Evolutionary conservation across 2,113 vertebrate genomes (phyloP).

Genomic region (Python bivittatus): DNA sequence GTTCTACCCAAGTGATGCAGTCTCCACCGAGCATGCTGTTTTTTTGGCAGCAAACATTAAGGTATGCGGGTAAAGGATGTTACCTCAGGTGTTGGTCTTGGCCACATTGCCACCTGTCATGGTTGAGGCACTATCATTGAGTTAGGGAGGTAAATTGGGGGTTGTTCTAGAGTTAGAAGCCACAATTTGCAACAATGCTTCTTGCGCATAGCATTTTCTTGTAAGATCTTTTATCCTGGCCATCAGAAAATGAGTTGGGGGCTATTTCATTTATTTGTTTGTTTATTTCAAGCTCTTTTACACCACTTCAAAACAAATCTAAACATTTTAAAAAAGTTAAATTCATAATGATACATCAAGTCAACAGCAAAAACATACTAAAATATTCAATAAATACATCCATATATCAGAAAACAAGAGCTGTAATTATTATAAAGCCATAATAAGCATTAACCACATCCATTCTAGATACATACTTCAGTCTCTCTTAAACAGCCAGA

Average conservation of each 20-base stretch:
- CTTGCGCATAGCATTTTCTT: neutral
- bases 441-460: neutral
- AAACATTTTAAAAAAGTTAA: neutral
- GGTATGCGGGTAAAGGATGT: constrained; percentile 57
- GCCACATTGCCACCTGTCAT: too few species aligned
- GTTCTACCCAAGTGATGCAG: constrained; percentile 86
- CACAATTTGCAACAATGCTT: neutral
- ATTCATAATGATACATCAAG: neutral
- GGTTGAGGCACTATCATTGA: neutral
- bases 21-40: constrained; percentile 82
- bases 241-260: neutral
- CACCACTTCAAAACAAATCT: neutral
- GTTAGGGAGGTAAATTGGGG: neutral
- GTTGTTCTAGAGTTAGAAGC: neutral
- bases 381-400: neutral
- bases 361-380: neutral
- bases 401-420: neutral
- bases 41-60: constrained; percentile 80
- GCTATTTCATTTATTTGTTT: neutral
- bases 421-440: neutral
- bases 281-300: neutral
- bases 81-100: neutral
- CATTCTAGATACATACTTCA: neutral
- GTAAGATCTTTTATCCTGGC: neutral
- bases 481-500: neutral